Conservation (phyloP, 2,888 invertebrate species). For the Amphipyra tragopoginis region DNA sequence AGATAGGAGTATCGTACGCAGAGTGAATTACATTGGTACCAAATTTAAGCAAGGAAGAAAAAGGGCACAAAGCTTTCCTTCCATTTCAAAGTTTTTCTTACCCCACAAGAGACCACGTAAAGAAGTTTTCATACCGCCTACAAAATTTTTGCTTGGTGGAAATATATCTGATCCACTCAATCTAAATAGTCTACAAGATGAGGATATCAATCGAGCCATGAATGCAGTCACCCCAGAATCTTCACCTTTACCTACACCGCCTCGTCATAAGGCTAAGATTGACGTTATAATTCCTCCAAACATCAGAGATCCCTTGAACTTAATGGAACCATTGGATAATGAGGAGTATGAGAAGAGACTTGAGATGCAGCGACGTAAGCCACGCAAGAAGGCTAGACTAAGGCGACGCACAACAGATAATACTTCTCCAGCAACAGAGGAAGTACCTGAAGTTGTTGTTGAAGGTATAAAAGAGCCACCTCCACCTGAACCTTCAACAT, state of each 20-base stretch:
- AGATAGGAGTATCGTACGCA: constrained; percentile 80
- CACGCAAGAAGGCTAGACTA: constrained; percentile 92
- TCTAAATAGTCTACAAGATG: constrained; percentile 96
- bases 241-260: constrained; percentile 96
- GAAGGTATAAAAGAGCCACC: constrained; percentile 80
- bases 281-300: constrained; percentile 98
- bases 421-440: constrained; percentile 71
- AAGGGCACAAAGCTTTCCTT: constrained; percentile 92
- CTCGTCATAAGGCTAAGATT: constrained; percentile 94
- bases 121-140: constrained; percentile 95
- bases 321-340: constrained; percentile 94
- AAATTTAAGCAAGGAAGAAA: constrained; percentile 90
- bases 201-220: constrained; percentile 94
- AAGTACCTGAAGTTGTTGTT: constrained; percentile 67
- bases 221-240: constrained; percentile 98
- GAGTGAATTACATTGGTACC: constrained; percentile 81
- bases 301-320: constrained; percentile 97
- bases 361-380: constrained; percentile 92
- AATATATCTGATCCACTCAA: constrained; percentile 98
- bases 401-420: constrained; percentile 87
- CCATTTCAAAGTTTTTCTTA: constrained; percentile 93
- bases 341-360: constrained; percentile 95
- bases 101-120: constrained; percentile 93
- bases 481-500: constrained; percentile 81
- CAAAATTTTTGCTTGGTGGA: constrained; percentile 97